A percentile compares a stretch with the other conserved stretches of the same genome.
phyloP scores from a whole-genome alignment of 2,797 vertebrate genomes.

The Lerista edwardsae region DNA sequence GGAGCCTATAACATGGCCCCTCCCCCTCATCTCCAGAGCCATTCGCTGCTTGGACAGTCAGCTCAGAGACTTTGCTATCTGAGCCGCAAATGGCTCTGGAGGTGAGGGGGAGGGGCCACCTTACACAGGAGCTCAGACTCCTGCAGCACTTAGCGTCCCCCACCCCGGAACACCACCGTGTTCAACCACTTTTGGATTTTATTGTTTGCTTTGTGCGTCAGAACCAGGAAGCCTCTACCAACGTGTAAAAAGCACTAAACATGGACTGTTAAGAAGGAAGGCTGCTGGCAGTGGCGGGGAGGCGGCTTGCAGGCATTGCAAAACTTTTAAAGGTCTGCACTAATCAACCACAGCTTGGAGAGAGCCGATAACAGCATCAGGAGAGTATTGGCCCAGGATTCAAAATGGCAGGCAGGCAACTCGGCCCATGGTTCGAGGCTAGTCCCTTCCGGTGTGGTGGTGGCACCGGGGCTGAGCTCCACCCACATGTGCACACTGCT shows the following conservation, averaged over 20 bases:
- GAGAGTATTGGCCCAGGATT: not conserved
- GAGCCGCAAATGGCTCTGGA: no score
- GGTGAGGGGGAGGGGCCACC: no score
- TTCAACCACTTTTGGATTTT: not conserved
- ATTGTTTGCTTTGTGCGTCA: constrained; percentile 9
- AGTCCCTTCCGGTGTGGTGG: not conserved
- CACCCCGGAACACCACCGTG: no score
- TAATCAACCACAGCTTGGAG: not conserved
- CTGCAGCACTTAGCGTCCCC: no score
- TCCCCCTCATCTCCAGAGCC: no score
- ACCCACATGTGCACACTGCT: no score
- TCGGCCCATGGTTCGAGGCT: not conserved
- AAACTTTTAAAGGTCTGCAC: not conserved
- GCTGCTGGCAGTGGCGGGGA: not conserved
- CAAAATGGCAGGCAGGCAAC: not conserved
- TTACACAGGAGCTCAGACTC: no score
- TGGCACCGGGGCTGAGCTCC: not conserved
- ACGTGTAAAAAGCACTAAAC: not conserved
- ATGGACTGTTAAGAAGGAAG: not conserved
- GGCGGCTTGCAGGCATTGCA: not conserved
- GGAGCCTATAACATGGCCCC: no score
- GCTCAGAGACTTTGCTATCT: no score
- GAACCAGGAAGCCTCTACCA: not conserved
- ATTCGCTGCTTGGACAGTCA: no score
- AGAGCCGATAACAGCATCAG: not conserved